phyloP scores from a whole-genome alignment of 2,113 vertebrate genomes.

The Saimiri boliviensis region DNA sequence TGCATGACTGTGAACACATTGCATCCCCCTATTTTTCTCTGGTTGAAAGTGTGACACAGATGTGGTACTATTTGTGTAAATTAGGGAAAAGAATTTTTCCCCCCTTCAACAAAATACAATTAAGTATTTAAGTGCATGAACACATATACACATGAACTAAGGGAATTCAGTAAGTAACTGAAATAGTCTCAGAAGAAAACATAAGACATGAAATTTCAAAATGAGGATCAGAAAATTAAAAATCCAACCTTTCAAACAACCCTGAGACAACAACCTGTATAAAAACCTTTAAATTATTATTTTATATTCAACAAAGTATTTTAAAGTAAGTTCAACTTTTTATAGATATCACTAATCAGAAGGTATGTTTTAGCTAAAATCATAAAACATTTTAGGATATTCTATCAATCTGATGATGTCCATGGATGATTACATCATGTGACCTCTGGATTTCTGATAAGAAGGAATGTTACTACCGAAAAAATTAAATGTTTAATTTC shows the following conservation, averaged over 20 bases:
- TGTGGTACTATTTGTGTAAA: background rate
- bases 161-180: background rate
- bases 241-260: background rate
- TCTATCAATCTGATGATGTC: constrained; percentile 26
- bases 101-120: background rate
- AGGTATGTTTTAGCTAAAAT: constrained; percentile 46
- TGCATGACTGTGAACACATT: background rate
- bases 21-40: background rate
- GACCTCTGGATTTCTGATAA: constrained; percentile 29
- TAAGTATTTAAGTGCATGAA: background rate
- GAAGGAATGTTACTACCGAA: constrained; percentile 1
- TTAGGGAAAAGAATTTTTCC: background rate
- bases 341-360: background rate
- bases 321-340: background rate
- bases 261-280: background rate
- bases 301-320: background rate
- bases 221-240: constrained; percentile 44
- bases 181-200: constrained; percentile 2
- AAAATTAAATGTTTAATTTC: constrained; percentile 36
- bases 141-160: background rate
- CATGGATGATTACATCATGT: background rate
- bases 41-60: background rate
- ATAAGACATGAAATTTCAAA: background rate
- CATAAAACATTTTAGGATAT: constrained; percentile 21
- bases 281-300: background rate